Evolutionary conservation across 2,797 vertebrate species (phyloP), one percentile per base, ranked within the genome.

Genomic region (Streptopelia turtur): DNA sequence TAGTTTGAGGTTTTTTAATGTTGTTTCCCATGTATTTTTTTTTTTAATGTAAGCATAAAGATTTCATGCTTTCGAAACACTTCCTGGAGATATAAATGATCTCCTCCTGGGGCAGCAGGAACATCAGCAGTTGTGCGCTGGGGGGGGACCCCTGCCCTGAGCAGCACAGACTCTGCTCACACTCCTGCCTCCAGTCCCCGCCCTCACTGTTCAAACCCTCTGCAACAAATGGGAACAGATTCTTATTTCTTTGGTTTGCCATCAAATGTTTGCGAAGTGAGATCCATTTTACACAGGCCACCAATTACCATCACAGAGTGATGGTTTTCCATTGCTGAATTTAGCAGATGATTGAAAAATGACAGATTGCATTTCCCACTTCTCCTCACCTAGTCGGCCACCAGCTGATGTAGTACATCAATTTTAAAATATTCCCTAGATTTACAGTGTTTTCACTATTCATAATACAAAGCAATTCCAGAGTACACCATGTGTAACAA

Each of bases 41-140:
- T 55, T 85, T 85, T 55, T 5, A n/a, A 70, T 6, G 13, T 30
- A 61, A 65, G 24, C 3, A 41, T 74, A 82, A 65, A 79, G 28
- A 74, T 65, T 52, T 13, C 8, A 16, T 79, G 37, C 11, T 78
- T 91, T 68, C 49, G 55, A 75, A 92, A 75, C 14, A 39, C 5
- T 25, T 56, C 6, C 16, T 72, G 25, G 39, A 76, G 27, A 68
- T 0, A 79, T 24, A 66, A 65, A 50, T 39, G 30, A 61, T 10
- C 33, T 75, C 30, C 17, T 61, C 27, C 64, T 37, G 31, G 43
- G 7, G 6, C 28, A 47, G 30, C 30, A 66, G 61, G 35, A 64
- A 23, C 1, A 2, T 15, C 21, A 37, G 21, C 49, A 13, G 43
- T 47, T 21, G 41, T 1, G 1, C 1, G 1, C n/a, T 0, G 0